A percentile compares a stretch with the other conserved stretches of the same genome.
Evolutionary conservation across 2,113 vertebrate species (phyloP).

Genomic region (Anser brachyrhynchus): DNA sequence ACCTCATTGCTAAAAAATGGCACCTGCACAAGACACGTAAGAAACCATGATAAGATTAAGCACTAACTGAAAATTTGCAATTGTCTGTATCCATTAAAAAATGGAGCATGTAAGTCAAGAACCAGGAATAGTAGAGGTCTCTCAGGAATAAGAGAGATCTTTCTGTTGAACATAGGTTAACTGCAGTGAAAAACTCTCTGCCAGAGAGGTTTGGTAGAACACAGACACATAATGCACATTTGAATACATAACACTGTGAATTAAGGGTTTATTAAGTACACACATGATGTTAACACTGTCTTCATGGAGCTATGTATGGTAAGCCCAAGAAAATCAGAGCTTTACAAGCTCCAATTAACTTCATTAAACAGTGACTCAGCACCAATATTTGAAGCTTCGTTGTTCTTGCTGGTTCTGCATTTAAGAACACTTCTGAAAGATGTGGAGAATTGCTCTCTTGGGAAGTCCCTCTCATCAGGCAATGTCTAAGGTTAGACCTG

Average conservation of each 20-base stretch:
- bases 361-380: background rate
- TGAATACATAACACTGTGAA: background rate
- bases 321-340: background rate
- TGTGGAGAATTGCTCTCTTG: background rate
- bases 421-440: background rate
- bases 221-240: background rate
- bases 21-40: background rate
- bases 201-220: background rate
- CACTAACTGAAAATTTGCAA: background rate
- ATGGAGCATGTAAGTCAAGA: background rate
- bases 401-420: background rate
- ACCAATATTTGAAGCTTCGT: background rate
- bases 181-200: background rate
- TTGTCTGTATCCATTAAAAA: background rate
- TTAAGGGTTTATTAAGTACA: background rate
- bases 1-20: background rate
- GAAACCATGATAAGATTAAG: background rate
- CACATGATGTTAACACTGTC: background rate
- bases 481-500: background rate
- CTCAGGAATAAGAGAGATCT: background rate
- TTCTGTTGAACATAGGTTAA: background rate
- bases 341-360: background rate
- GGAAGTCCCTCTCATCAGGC: background rate
- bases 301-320: background rate
- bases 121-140: background rate